phyloP scores from a whole-genome alignment of 2,888 invertebrate species.

The Drosophila macrospina region DNA sequence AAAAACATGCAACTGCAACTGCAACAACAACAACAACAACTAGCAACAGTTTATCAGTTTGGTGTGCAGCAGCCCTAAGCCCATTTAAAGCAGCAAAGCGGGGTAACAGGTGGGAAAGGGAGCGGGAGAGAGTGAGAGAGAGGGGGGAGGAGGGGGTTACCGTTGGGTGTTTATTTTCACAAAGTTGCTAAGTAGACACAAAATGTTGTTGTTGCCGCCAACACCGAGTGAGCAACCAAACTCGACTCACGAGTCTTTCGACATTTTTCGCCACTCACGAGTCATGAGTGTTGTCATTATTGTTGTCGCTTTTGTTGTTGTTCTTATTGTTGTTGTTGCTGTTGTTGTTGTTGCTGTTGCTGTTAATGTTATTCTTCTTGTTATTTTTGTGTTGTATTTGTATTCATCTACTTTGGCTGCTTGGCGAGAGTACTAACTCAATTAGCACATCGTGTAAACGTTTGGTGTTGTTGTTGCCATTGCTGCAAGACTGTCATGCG shows the following conservation, averaged over 20 bases:
- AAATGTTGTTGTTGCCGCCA: slow-evolving; percentile 47
- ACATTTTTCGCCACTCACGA: slow-evolving; percentile 54
- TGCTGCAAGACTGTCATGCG: slow-evolving; percentile 19
- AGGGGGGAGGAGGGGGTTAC: slow-evolving; percentile 11
- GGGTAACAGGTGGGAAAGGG: background rate
- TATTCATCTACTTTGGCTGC: slow-evolving; percentile 40
- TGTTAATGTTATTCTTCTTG: background rate
- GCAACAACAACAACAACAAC: slow-evolving; percentile 29
- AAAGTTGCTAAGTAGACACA: slow-evolving; percentile 76
- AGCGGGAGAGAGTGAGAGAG: background rate
- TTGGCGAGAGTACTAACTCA: slow-evolving; percentile 66
- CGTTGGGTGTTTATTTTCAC: slow-evolving; percentile 60
- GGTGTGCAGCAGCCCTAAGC: slow-evolving; percentile 63
- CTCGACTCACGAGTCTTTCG: slow-evolving; percentile 40
- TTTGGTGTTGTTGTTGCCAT: slow-evolving; percentile 28
- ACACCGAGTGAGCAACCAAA: background rate
- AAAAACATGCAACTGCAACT: slow-evolving; percentile 49
- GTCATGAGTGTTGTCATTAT: slow-evolving; percentile 24
- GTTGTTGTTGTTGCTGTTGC: slow-evolving; percentile 8
- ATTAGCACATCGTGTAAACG: slow-evolving; percentile 71
- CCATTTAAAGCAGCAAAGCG: slow-evolving; percentile 33
- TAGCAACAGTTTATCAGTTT: slow-evolving; percentile 33
- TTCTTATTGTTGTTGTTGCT: slow-evolving; percentile 1
- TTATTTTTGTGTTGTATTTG: slow-evolving; percentile 6
- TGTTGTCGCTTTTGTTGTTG: background rate